Percentiles rank a stretch among this genome's conserved stretches.
phyloP scores from a whole-genome alignment of 2,113 vertebrate genomes.

The Hemiprocne comata region DNA sequence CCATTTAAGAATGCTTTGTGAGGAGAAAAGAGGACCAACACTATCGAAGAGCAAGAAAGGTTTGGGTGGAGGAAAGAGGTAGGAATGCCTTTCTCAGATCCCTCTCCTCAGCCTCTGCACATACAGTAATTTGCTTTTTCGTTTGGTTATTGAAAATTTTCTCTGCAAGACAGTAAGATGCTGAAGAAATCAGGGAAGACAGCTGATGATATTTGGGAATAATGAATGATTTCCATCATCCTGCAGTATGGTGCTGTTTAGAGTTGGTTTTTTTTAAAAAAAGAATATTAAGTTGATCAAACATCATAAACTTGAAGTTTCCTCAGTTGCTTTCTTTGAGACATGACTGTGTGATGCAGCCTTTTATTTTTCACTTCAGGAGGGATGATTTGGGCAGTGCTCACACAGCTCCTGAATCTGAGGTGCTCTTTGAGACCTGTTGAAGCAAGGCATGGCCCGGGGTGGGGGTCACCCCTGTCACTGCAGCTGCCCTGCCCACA shows the following conservation, averaged over 20 bases:
- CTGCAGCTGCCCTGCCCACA: rapidly evolving
- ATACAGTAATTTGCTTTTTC: background rate
- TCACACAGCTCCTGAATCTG: background rate
- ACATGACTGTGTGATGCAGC: background rate
- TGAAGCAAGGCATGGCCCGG: rapidly evolving
- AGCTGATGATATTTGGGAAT: background rate
- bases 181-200: background rate
- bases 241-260: background rate
- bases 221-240: background rate
- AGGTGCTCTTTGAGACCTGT: background rate
- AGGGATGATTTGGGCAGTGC: background rate
- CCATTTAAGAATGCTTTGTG: slow-evolving; percentile 34
- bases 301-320: background rate
- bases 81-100: background rate
- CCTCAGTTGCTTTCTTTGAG: background rate
- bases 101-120: background rate
- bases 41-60: background rate
- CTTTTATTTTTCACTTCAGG: background rate
- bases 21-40: background rate
- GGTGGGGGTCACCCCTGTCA: rapidly evolving
- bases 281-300: background rate
- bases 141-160: background rate
- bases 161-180: background rate
- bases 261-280: background rate
- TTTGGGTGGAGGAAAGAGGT: background rate